phyloP scores from a whole-genome alignment of 37 sponge, comb jelly and placozoan genomes.

The Theonella swinhoei region DNA sequence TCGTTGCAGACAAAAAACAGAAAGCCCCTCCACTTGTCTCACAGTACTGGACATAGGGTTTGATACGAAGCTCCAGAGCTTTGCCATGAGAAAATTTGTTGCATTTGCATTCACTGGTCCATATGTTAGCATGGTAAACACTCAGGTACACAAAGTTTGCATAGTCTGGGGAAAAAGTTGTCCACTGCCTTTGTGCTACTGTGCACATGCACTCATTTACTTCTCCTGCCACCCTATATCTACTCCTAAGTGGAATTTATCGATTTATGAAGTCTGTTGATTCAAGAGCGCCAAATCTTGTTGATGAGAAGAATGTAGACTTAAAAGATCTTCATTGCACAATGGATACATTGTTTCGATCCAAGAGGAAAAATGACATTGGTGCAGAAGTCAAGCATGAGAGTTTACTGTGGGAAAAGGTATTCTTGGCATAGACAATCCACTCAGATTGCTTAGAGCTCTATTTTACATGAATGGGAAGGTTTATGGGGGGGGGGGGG shows the following conservation, averaged over 20 bases:
- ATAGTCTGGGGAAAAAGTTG: no score
- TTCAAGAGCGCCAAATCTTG: slow-evolving; percentile 10
- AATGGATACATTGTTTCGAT: slow-evolving; percentile 28
- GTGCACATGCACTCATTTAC: no score
- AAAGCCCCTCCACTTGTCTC: no score
- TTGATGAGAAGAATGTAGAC: slow-evolving; percentile 20
- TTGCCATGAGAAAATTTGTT: no score
- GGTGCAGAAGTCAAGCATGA: slow-evolving; percentile 27
- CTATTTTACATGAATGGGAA: slow-evolving; percentile 39
- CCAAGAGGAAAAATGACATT: not conserved
- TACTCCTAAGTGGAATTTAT: slow-evolving; percentile 19
- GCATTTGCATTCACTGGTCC: no score
- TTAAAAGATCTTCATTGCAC: slow-evolving; percentile 1
- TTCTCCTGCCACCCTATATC: slow-evolving; percentile 11
- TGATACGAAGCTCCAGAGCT: no score
- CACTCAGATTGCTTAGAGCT: slow-evolving; percentile 3
- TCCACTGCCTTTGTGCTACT: no score
- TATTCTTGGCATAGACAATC: slow-evolving; percentile 15
- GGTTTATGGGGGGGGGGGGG: no score
- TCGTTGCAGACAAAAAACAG: no score
- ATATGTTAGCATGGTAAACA: no score
- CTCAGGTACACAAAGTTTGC: no score
- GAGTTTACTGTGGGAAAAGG: not conserved
- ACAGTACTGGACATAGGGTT: no score
- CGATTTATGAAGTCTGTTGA: not conserved